Evolutionary conservation across 2,113 vertebrate genomes (phyloP), one percentile per base, ranked within the genome.

Genomic region (Podarcis muralis): DNA sequence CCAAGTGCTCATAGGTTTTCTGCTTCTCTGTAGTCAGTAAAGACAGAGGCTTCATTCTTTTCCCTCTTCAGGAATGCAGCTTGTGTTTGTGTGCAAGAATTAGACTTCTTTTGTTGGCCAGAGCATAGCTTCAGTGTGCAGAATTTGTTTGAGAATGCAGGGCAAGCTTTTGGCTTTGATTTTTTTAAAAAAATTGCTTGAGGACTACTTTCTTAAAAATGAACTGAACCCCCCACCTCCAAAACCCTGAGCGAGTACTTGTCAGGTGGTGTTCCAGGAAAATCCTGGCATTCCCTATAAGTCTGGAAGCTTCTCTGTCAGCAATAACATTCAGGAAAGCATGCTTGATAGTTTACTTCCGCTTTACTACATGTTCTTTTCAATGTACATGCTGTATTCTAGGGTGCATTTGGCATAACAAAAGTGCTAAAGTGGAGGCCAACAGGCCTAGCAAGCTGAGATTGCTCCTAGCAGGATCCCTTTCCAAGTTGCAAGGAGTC

Each of bases 21-120:
- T 85, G 76, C 86, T 78, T 59, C 76, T 79, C 20, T 40, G 75
- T 5, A n/a, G 53, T 76, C 85, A 71, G 66, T 75, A 83, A 71
- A 84, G 83, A 95, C 87, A 92, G 93, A 94, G 79, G 15, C 88
- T 87, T 81, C 85, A 82, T 94, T 93, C 92, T 96, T 95, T 88
- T 18, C 69, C 85, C 71, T 81, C n/a, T 72, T 76, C 90, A 92
- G 88, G 87, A 91, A 91, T 90, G 88, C 87, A 27, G 0, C 40
- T 86, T 77, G 81, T 72, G 25, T 68, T 81, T 30, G 22, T 4
- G 74, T 85, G 88, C 84, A 2, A 74, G 65, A 88, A 65, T 85
- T 25, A 4, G 87, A 1, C 40, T 69, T 40, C 23, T 87, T 74
- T 74, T 88, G 59, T 75, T 79, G 92, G 84, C 74, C n/a, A 0